Evolutionary conservation across 2,888 invertebrate species (phyloP).

Genomic region (Ecdyonurus torrentis): DNA sequence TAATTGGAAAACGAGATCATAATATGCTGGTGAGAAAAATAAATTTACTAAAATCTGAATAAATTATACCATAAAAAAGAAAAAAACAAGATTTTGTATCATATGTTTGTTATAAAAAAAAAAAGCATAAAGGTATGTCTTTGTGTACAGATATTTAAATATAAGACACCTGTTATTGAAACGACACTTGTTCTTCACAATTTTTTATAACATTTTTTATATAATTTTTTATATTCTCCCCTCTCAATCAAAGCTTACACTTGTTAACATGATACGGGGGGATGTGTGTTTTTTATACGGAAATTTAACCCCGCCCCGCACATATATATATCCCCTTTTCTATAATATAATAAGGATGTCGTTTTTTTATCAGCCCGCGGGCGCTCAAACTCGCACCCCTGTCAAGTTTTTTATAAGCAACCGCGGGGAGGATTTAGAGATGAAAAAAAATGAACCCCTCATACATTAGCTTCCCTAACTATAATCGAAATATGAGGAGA

Average conservation of each 20-base stretch:
- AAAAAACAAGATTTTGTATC: too few relatives aligned
- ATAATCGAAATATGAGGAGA: background rate
- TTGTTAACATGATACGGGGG: background rate
- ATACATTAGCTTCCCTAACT: background rate
- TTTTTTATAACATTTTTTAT: background rate
- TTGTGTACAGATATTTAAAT: too few relatives aligned
- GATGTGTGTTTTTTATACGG: background rate
- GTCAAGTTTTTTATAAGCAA: background rate
- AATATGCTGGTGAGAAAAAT: too few relatives aligned
- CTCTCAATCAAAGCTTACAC: background rate
- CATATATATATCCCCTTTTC: background rate
- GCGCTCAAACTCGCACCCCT: background rate
- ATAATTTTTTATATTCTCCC: background rate
- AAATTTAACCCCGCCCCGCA: background rate
- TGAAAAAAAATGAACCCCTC: background rate
- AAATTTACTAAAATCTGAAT: too few relatives aligned
- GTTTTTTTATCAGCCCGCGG: background rate
- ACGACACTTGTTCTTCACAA: background rate
- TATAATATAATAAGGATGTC: background rate
- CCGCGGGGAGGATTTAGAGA: background rate
- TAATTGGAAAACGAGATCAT: too few relatives aligned
- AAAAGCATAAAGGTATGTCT: too few relatives aligned
- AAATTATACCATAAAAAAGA: too few relatives aligned
- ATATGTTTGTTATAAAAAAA: too few relatives aligned
- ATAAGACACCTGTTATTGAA: background rate